Percentiles rank a stretch among this genome's conserved stretches.
Conservation (phyloP, 2,888 invertebrate species). For the Danaus chrysippus region DNA sequence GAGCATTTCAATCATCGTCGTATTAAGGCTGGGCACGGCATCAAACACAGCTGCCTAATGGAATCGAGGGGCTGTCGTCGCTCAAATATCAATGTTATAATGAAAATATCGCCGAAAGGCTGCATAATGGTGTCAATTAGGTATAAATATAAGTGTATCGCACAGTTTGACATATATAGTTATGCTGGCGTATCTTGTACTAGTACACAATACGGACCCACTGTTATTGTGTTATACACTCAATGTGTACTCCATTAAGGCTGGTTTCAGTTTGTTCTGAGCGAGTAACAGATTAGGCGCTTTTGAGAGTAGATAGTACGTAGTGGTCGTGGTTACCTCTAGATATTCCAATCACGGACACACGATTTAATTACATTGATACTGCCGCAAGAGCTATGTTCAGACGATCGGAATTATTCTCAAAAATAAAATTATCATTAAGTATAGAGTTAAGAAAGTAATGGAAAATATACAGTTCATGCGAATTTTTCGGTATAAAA, state of each 20-base stretch:
- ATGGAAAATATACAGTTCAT: no score
- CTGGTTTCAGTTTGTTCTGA: neutral
- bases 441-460: no score
- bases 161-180: neutral
- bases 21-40: constrained; percentile 26
- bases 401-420: neutral
- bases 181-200: neutral
- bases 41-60: constrained; percentile 45
- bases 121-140: no score
- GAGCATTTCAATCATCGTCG: neutral
- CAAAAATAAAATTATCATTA: no score
- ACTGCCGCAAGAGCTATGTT: neutral
- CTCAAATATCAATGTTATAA: neutral
- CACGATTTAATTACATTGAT: constrained; percentile 6
- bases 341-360: neutral
- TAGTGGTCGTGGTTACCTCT: neutral
- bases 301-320: neutral
- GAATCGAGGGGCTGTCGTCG: constrained; percentile 32
- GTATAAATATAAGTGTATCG: neutral
- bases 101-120: neutral
- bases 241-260: neutral
- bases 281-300: neutral
- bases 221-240: neutral
- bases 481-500: no score
- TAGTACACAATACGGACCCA: neutral